Evolutionary conservation across 2,113 vertebrate genomes (phyloP), one percentile per base, ranked within the genome.

Genomic region (Proterorhinus semilunaris): DNA sequence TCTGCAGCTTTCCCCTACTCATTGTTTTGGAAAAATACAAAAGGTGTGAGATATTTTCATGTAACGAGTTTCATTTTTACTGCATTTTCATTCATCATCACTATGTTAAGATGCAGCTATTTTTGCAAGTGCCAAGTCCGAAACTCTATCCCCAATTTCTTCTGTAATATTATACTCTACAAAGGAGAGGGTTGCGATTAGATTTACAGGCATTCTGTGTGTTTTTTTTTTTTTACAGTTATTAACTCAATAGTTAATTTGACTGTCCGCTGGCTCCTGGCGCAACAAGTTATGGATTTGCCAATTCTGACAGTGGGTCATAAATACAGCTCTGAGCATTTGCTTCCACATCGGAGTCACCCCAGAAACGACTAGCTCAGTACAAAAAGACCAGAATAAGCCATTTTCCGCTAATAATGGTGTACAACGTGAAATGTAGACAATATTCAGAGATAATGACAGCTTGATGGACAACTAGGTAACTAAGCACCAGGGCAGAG

Each of bases 231-330:
- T 79, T 82, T 74, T 73, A 71, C 69, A 79, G 71, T 61, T 69
- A 62, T 79, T 76, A 65, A 68, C 78, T 90, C 86, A 79, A 85
- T 88, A 90, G 80, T 82, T 88, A 62, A 83, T 86, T 76, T 72
- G 68, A 87, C 81, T 81, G 72, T 81, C 77, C 71, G 62, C 71
- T 74, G 54, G 83, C 76, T 84, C 63, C 62, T 66, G 57, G 48
- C 27, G 53, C 21, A 53, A 11, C 12, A 43, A 52, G 57, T 51
- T 17, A 75, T 77, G 69, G 61, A 71, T 79, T 78, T 74, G 61
- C 72, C 75, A 76, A 70, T 83, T 69, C 78, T 71, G 71, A 81
- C 67, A 71, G 62, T 74, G 68, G 68, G 74, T 70, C 71, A 69
- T 82, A 77, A 81, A 84, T 74, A 74, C 75, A 70, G 36, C 83